Conservation (phyloP, 2,797 vertebrate species). For the Acrocephalus scirpaceus region DNA sequence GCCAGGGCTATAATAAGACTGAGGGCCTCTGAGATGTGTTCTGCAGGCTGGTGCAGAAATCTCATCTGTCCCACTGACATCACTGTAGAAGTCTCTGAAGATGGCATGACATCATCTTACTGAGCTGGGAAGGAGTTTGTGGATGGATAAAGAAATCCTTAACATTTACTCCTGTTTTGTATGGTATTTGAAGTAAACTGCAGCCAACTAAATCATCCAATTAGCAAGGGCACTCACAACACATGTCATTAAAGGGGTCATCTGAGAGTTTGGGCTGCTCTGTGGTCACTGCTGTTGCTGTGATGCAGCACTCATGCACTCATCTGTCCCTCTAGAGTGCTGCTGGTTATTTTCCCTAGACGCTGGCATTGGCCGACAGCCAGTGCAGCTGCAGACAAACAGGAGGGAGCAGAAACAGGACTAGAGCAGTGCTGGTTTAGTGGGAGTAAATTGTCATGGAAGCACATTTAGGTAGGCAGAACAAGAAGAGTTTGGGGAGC, state of each 20-base stretch:
- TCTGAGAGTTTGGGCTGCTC: background rate
- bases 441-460: background rate
- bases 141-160: background rate
- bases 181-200: background rate
- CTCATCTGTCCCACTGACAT: background rate
- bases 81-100: background rate
- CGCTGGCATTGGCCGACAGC: background rate
- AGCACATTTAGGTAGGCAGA: fast-evolving
- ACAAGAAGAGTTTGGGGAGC: background rate
- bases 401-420: background rate
- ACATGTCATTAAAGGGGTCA: background rate
- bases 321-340: background rate
- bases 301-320: background rate
- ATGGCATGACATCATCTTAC: fast-evolving
- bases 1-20: background rate
- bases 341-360: background rate
- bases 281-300: background rate
- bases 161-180: background rate
- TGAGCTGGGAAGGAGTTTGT: background rate
- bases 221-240: background rate
- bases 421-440: background rate
- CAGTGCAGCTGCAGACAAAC: background rate
- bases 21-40: background rate
- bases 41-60: background rate
- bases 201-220: background rate